Base-by-base conservation (phyloP, 2,888 invertebrate species). In the Drosophila cognata region DNA sequence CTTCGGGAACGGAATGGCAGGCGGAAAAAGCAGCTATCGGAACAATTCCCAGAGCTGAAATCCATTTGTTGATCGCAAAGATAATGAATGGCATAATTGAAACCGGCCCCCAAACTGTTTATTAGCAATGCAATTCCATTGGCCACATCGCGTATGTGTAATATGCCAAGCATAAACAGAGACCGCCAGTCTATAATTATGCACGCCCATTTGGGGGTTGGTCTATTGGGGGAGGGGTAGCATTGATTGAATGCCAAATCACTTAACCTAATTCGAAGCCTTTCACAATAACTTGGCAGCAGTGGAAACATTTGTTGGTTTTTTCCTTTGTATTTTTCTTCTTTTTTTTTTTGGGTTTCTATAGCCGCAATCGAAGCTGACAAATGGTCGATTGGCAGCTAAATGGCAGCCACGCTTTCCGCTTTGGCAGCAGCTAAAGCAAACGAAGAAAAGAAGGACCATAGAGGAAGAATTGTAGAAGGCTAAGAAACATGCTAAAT, bases 311-410 rank as follows among this genome's bases (percentile, higher is more conserved):
- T 62, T 68, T 51, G 18, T 16, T 35, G 7, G 18, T n/a, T 13
- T 29, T 35, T 48, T 31, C 41, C 3, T 29, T 16, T 18, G 31
- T 43, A 5, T n/a, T 7, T 11, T 29, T 57, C 0, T 4, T n/a
- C 2, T n/a, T 66, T 55, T 60, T 55, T 62, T 60, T 66, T 33
- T 36, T 57, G 51, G 36, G 35, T 36, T 71, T 58, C 53, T 74
- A 71, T 71, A 69, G 67, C 83, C 58, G 71, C 73, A 71, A 74
- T 80, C 86, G 64, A 71, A 74, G 74, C 84, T 89, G 82, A 89
- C 89, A 89, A 85, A 89, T 89, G 79, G 89, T 61, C 82, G 82
- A 89, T 81, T 87, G 87, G 87, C 87, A 86, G 84, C 89, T 87
- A 81, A 86, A 89, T 86, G 89, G 79, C 81, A 81, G 77, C 79